These are phyloP conservation scores for Musca domestica DNA, from an alignment of 1,140 invertebrate genomes.

Conservation along the genomic window DNA sequence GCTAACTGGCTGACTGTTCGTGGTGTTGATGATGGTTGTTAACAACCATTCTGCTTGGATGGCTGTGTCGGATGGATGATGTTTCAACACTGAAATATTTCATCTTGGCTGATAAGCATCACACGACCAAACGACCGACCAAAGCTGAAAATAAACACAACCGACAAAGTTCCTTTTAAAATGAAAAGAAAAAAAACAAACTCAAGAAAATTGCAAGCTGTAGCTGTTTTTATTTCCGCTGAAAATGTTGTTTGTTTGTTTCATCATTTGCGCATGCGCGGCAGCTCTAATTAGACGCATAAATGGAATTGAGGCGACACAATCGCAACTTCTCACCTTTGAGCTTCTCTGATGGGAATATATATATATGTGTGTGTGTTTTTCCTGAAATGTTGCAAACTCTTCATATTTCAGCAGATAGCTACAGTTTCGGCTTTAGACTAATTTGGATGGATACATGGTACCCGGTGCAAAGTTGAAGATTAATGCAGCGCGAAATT, in stretches of 20 bases:
- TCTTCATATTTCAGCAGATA: too few species aligned
- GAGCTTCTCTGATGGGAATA: not conserved
- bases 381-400: too few species aligned
- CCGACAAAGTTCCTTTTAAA: not conserved
- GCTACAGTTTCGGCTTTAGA: not conserved
- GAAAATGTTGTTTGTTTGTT: constrained; percentile 12
- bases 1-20: not conserved
- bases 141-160: too few species aligned
- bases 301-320: constrained; percentile 44
- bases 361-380: not conserved
- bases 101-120: constrained; percentile 20
- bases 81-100: constrained; percentile 20
- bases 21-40: not conserved
- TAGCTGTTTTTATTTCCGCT: constrained; percentile 19
- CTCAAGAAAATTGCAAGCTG: not conserved
- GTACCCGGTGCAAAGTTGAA: constrained; percentile 1
- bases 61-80: constrained; percentile 1
- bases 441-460: too few species aligned
- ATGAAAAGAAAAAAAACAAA: not conserved
- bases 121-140: not conserved
- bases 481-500: constrained; percentile 22
- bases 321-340: constrained; percentile 23
- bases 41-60: too few species aligned
- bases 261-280: constrained; percentile 37
- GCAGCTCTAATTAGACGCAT: constrained; percentile 50